These are phyloP conservation scores for Subanguina moxae DNA, from an alignment of 1,140 invertebrate species.

Conservation along the genomic window DNA sequence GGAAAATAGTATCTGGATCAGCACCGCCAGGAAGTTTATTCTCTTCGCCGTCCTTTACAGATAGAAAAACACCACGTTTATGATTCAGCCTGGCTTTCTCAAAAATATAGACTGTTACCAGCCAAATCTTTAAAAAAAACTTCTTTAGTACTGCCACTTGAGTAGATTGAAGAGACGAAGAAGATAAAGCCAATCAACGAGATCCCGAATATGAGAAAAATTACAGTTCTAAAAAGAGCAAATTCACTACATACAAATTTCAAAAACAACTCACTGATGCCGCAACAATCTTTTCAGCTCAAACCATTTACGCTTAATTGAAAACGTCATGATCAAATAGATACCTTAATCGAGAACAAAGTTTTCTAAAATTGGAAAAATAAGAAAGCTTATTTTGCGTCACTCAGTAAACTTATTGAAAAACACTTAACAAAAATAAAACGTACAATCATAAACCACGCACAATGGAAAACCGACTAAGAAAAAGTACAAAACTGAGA, in stretches of 20 bases:
- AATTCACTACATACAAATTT: slow-evolving; percentile 7
- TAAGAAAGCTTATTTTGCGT: background rate
- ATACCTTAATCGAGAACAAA: slow-evolving; percentile 1
- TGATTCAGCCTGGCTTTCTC: background rate
- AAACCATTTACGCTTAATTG: slow-evolving; percentile 34
- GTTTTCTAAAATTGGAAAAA: background rate
- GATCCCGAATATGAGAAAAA: slow-evolving; percentile 32
- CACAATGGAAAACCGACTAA: no score
- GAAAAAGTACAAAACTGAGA: no score
- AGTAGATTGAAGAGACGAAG: slow-evolving; percentile 24
- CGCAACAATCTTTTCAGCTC: slow-evolving; percentile 36
- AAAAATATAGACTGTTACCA: slow-evolving; percentile 5
- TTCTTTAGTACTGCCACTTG: slow-evolving; percentile 18
- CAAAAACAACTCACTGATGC: slow-evolving; percentile 44
- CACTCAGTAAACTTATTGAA: no score
- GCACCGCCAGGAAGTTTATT: slow-evolving; percentile 43
- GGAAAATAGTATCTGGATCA: slow-evolving; percentile 52
- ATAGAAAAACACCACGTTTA: no score
- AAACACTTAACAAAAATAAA: no score
- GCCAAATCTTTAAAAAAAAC: slow-evolving; percentile 13
- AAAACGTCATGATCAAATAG: slow-evolving; percentile 22
- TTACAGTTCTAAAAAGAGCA: slow-evolving; percentile 35
- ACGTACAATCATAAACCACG: no score
- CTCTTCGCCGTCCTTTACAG: background rate
- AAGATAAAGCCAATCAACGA: slow-evolving; percentile 38